phyloP scores from a whole-genome alignment of 1,140 invertebrate genomes.

The Fopius arisanus region DNA sequence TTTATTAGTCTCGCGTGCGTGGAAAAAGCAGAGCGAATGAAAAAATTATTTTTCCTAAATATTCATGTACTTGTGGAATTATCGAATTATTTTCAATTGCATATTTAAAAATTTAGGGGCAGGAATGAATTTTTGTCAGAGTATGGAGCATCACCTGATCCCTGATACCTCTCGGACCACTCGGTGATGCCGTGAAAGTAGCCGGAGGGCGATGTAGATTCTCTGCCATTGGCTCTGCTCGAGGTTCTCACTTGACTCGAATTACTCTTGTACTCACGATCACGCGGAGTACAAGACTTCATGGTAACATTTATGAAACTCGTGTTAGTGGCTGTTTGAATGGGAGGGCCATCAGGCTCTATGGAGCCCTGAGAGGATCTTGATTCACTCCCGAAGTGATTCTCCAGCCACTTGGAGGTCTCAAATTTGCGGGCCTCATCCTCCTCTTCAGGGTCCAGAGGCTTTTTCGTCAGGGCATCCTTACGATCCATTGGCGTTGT shows the following conservation, averaged over 20 bases:
- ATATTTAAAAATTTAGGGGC: too few relatives aligned
- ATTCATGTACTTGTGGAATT: too few relatives aligned
- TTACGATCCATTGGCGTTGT: constrained; percentile 70
- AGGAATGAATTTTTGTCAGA: too few relatives aligned
- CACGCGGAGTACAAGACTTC: constrained; percentile 69
- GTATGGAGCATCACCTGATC: constrained; percentile 35
- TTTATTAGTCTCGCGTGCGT: too few relatives aligned
- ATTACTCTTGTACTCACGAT: constrained; percentile 34
- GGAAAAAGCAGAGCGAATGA: too few relatives aligned
- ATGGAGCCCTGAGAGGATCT: constrained; percentile 71
- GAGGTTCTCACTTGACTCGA: not conserved
- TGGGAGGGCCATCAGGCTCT: constrained; percentile 59
- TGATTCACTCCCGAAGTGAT: constrained; percentile 88
- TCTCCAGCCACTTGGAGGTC: constrained; percentile 88
- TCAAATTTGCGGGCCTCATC: constrained; percentile 88
- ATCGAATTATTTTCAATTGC: too few relatives aligned
- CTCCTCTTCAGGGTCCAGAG: constrained; percentile 84
- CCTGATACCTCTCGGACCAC: constrained; percentile 73
- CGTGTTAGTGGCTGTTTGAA: constrained; percentile 64
- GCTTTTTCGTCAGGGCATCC: constrained; percentile 80
- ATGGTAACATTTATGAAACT: constrained; percentile 81
- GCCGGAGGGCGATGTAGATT: constrained; percentile 61
- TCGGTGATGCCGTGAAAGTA: constrained; percentile 79
- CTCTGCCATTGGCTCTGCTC: constrained; percentile 44
- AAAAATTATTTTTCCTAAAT: too few relatives aligned